Percentiles rank a stretch among this genome's conserved stretches.
Evolutionary conservation across 1,140 invertebrate genomes (phyloP).

Genomic region (Euura lappo): DNA sequence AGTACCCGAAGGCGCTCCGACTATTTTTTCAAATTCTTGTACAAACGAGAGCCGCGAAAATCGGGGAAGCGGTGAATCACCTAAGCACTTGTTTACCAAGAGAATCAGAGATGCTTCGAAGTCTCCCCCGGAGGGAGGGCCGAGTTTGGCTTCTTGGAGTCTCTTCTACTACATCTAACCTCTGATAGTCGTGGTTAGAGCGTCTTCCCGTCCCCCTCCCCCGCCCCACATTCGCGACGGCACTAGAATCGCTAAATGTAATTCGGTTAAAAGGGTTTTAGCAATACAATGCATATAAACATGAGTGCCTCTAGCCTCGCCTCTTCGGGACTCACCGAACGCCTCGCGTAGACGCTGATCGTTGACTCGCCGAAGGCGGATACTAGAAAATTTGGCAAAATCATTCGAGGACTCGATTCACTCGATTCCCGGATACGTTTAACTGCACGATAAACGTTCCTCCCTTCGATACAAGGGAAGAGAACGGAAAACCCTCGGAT

Average conservation of each 20-base stretch:
- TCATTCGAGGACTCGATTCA: too few relatives aligned
- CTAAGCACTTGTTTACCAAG: constrained; percentile 60
- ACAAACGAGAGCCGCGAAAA: constrained; percentile 55
- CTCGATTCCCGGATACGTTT: too few relatives aligned
- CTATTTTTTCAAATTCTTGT: too few relatives aligned
- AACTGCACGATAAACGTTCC: too few relatives aligned
- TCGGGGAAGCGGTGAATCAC: constrained; percentile 59
- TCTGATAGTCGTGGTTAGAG: too few relatives aligned
- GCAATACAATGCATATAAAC: constrained; percentile 61
- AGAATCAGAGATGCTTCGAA: constrained; percentile 51
- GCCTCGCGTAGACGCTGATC: neutral
- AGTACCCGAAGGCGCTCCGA: too few relatives aligned
- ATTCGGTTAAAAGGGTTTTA: constrained; percentile 61
- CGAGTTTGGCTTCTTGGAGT: too few relatives aligned
- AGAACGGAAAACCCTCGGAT: too few relatives aligned
- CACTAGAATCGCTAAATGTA: constrained; percentile 59
- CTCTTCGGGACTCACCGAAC: neutral
- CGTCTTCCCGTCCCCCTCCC: too few relatives aligned
- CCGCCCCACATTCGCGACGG: constrained; percentile 29
- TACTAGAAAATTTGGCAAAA: too few relatives aligned
- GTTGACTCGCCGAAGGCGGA: neutral
- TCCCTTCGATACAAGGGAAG: too few relatives aligned
- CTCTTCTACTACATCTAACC: too few relatives aligned
- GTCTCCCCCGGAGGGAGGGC: constrained; percentile 4
- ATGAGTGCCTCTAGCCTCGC: constrained; percentile 41